Conservation (phyloP, 2,888 invertebrate genomes). For the Hipparchia semele region DNA sequence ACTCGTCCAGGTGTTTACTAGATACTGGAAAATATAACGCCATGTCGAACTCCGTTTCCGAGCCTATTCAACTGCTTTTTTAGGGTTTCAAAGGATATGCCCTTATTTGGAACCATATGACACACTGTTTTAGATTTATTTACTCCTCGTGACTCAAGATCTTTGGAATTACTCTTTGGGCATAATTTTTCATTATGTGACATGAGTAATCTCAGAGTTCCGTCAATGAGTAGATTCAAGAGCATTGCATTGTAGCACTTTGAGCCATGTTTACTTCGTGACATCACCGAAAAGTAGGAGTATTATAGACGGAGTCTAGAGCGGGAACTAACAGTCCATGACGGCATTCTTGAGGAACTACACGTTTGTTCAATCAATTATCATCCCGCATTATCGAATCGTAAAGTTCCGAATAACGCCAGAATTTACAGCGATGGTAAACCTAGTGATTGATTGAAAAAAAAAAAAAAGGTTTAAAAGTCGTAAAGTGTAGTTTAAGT, state of each 20-base stretch:
- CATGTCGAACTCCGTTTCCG: background rate
- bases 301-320: conserved; percentile 55
- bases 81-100: background rate
- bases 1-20: too few relatives aligned
- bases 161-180: conserved; percentile 14
- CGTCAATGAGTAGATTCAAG: conserved; percentile 38
- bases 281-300: conserved; percentile 69
- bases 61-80: background rate
- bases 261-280: conserved; percentile 58
- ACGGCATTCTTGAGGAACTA: conserved; percentile 59
- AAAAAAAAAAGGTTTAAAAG: conserved; percentile 24
- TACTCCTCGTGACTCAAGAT: conserved; percentile 21
- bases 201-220: conserved; percentile 42
- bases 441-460: conserved; percentile 19
- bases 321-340: conserved; percentile 62
- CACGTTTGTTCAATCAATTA: conserved; percentile 69
- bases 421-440: conserved; percentile 9
- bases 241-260: conserved; percentile 53
- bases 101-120: background rate
- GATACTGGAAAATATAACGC: background rate
- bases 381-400: conserved; percentile 49
- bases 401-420: conserved; percentile 28
- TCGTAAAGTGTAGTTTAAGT: conserved; percentile 13
- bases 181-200: conserved; percentile 22
- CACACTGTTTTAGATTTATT: conserved; percentile 2